Evolutionary conservation across 1,140 invertebrate species (phyloP).

Genomic region (Myzus persicae): DNA sequence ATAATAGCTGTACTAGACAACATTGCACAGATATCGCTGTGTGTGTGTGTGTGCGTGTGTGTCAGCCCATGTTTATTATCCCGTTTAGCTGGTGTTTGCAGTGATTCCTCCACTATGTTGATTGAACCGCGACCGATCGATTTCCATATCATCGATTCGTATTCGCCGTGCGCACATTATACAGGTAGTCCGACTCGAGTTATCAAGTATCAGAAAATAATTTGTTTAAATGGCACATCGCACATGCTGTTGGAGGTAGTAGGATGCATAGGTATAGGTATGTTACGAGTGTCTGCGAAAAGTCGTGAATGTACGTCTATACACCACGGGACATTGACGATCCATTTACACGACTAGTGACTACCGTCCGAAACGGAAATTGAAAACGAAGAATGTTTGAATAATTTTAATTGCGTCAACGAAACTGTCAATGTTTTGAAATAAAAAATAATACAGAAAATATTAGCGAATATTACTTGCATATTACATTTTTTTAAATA

Average conservation of each 20-base stretch:
- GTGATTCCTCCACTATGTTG: not conserved
- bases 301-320: too few species aligned
- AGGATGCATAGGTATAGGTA: not conserved
- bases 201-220: not conserved
- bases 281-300: too few species aligned
- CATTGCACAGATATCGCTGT: not conserved
- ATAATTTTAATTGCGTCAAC: not conserved
- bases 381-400: not conserved
- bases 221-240: not conserved
- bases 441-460: not conserved
- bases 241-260: too few species aligned
- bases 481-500: not conserved
- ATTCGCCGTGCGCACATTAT: not conserved
- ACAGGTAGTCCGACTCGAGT: not conserved
- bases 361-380: not conserved
- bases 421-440: not conserved
- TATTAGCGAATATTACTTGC: too few species aligned
- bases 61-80: not conserved
- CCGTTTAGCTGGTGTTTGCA: not conserved
- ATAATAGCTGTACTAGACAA: too few species aligned
- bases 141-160: not conserved
- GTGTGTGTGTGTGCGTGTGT: not conserved
- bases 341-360: too few species aligned
- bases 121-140: not conserved
- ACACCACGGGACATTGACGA: too few species aligned